Evolutionary conservation across 2,888 invertebrate species (phyloP).

Genomic region (Pterostichus niger): DNA sequence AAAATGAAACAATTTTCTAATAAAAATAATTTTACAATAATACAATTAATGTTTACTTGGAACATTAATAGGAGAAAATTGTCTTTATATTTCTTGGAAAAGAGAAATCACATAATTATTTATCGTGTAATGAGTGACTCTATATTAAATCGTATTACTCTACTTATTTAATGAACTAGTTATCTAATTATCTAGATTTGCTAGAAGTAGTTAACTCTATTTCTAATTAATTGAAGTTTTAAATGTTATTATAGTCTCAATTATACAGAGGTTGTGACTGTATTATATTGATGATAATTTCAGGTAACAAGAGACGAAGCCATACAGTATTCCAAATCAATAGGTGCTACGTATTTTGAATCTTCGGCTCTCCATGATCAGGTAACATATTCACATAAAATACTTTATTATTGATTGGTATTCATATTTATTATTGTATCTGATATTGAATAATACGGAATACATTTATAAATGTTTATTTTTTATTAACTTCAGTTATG

Average conservation of each 20-base stretch:
- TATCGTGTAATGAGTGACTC: background rate
- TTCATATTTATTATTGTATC: constrained; percentile 12
- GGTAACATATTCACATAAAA: constrained; percentile 73
- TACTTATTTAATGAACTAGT: constrained; percentile 36
- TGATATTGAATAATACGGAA: background rate
- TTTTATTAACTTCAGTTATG: background rate
- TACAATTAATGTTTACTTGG: too few species aligned
- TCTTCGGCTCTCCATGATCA: constrained; percentile 89
- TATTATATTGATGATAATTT: constrained; percentile 56
- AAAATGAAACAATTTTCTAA: too few species aligned
- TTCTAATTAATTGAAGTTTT: constrained; percentile 12
- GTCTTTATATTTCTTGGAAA: too few species aligned
- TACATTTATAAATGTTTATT: constrained; percentile 24
- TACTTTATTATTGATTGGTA: too few species aligned
- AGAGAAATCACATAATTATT: background rate
- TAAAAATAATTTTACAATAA: too few species aligned
- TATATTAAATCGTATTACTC: constrained; percentile 36
- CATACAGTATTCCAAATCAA: constrained; percentile 86
- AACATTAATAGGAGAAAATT: too few species aligned
- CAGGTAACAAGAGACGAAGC: constrained; percentile 83
- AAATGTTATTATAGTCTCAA: background rate
- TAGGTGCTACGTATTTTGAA: constrained; percentile 92
- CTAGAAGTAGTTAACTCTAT: background rate
- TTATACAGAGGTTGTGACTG: background rate
- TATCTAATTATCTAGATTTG: constrained; percentile 8